Evolutionary conservation across 2,113 vertebrate genomes (phyloP).

Genomic region (Triplophysa siluroides): DNA sequence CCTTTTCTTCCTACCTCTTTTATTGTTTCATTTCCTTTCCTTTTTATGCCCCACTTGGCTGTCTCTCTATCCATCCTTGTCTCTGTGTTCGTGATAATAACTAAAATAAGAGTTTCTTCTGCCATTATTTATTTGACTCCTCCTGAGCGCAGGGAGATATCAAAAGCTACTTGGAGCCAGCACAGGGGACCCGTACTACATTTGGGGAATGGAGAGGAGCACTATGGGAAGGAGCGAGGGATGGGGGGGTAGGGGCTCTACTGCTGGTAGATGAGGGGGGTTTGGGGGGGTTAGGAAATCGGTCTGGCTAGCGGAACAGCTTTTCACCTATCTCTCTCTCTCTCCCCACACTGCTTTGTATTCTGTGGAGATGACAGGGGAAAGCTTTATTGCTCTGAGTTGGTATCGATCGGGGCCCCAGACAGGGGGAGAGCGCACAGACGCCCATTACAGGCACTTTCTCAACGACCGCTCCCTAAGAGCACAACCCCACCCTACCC

Average conservation of each 20-base stretch:
- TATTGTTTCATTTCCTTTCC: conserved; percentile 42
- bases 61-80: conserved; percentile 40
- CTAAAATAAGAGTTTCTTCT: conserved; percentile 60
- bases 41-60: conserved; percentile 13
- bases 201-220: conserved; percentile 53
- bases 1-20: conserved; percentile 26
- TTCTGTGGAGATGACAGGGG: conserved; percentile 84
- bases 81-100: conserved; percentile 54
- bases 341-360: conserved; percentile 78
- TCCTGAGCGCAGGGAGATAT: conserved; percentile 59
- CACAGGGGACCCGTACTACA: conserved; percentile 54
- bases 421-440: conserved; percentile 70
- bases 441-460: conserved; percentile 75
- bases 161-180: conserved; percentile 48
- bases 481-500: conserved; percentile 42
- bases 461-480: conserved; percentile 70
- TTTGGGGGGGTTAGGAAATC: conserved; percentile 76
- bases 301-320: conserved; percentile 82
- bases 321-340: conserved; percentile 77
- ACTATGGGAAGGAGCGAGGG: conserved; percentile 33
- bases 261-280: conserved; percentile 49
- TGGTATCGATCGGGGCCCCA: conserved; percentile 83
- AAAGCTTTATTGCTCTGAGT: conserved; percentile 86
- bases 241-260: conserved; percentile 55
- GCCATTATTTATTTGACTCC: conserved; percentile 69